These are phyloP conservation scores for Thripadectes ignobilis DNA, from an alignment of 2,797 vertebrate genomes.

Conservation along the genomic window DNA sequence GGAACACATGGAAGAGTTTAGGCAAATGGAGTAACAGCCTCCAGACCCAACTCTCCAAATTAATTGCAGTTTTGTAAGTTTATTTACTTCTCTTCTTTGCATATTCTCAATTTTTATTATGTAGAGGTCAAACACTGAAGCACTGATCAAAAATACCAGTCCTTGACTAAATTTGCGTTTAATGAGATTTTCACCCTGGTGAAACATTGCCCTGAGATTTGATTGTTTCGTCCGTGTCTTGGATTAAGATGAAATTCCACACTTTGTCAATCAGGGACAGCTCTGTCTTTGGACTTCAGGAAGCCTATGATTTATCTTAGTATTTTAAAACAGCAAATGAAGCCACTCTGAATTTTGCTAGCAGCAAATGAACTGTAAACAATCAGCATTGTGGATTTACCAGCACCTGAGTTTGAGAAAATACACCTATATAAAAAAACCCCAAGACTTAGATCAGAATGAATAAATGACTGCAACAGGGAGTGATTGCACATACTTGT, in stretches of 20 bases:
- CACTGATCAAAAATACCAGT: not conserved
- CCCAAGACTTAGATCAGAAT: not conserved
- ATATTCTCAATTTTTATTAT: not conserved
- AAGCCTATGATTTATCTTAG: not conserved
- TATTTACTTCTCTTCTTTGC: not conserved
- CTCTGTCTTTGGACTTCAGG: not conserved
- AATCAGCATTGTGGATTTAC: not conserved
- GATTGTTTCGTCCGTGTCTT: not conserved
- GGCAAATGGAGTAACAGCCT: not conserved
- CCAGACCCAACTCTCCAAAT: not conserved
- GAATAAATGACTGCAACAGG: not conserved
- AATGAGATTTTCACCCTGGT: not conserved
- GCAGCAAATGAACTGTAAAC: not conserved
- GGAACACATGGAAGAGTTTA: accelerated
- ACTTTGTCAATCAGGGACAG: not conserved
- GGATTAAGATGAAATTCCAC: not conserved
- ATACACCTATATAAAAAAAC: not conserved
- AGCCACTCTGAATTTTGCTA: not conserved
- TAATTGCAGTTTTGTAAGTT: not conserved
- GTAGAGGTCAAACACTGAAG: not conserved
- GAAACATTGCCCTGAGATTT: not conserved
- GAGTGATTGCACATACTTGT: not conserved
- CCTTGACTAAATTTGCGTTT: not conserved
- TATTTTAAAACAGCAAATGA: not conserved
- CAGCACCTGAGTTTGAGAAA: not conserved